These are phyloP conservation scores for Nymphalis c-album DNA, from an alignment of 2,888 invertebrate species.

Conservation along the genomic window DNA sequence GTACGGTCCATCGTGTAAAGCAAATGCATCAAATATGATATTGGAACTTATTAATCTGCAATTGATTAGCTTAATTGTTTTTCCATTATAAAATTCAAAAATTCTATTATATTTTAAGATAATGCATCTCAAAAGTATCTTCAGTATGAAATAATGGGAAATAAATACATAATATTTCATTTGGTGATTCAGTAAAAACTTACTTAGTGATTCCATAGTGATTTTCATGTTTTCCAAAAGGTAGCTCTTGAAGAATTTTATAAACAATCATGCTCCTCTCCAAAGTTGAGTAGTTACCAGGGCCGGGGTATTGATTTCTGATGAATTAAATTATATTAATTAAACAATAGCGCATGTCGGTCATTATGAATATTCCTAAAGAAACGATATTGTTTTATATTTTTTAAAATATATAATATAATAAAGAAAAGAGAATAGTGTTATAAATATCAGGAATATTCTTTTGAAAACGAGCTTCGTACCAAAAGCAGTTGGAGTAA, in stretches of 20 bases:
- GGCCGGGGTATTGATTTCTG: conserved; percentile 37
- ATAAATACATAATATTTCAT: not conserved
- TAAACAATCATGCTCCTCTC: conserved; percentile 43
- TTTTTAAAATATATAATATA: too few species aligned
- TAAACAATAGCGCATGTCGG: too few species aligned
- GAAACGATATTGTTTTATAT: too few species aligned
- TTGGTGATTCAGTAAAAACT: not conserved
- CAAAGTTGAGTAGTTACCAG: conserved; percentile 39
- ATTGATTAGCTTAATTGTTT: not conserved
- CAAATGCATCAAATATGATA: conserved; percentile 41
- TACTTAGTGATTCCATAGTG: conserved; percentile 36
- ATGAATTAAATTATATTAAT: not conserved
- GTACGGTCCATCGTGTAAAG: conserved; percentile 44
- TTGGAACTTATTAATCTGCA: conserved; percentile 18
- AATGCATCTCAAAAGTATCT: not conserved
- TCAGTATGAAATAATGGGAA: not conserved
- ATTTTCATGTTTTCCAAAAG: conserved; percentile 39
- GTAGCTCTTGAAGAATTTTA: conserved; percentile 39
- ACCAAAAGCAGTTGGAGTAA: too few species aligned
- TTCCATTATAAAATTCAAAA: not conserved
- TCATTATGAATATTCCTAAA: too few species aligned
- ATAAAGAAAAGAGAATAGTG: too few species aligned
- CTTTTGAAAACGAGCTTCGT: too few species aligned
- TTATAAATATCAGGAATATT: too few species aligned
- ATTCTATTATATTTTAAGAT: not conserved